Base-by-base conservation (phyloP, 2,797 vertebrate genomes). In the Cyprinodon diabolis region DNA sequence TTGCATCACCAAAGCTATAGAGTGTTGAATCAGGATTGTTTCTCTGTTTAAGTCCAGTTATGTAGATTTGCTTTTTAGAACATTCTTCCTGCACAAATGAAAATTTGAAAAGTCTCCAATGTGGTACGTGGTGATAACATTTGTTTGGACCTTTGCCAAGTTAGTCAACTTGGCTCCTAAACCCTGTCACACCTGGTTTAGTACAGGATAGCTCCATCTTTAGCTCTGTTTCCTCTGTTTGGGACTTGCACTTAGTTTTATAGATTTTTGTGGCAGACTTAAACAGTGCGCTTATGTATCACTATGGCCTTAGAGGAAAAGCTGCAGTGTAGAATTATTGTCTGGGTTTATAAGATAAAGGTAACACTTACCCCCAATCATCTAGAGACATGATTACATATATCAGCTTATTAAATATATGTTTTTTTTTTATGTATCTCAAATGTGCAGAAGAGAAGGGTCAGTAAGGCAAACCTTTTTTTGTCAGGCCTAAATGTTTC, bases 171-270 rank as follows among this genome's bases (percentile, higher is more conserved):
- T 72, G 77, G 79, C 79, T 81, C 77, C 72, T 71, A 60, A 79
- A 78, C 74, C 85, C 81, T 57, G 74, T 77, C 83, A 91, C 90
- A 92, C 90, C 85, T 90, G 90, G 87, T 85, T 78, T 77, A 73
- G 82, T 86, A 82, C 80, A 75, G 67, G 40, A 68, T 68, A 2
- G 45, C 71, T 63, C 72, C 84, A 78, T 68, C 63, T 72, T 75
- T 68, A n/a, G 57, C 78, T 77, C 82, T 83, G 75, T 83, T 84
- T 88, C 82, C 77, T 76, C 62, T 77, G 83, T 87, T 75, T 72
- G 35, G 58, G 66, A 80, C 76, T 83, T 66, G 58, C 83, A 80
- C 88, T 69, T 84, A 47, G 49, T 89, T 91, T 91, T 90, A 93
- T 91, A 78, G 83, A 90, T 85, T 86, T 72, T 78, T 71, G 76